A percentile compares a stretch with the other conserved stretches of the same genome.
phyloP scores from a whole-genome alignment of 2,113 vertebrate species.

The Cryptotis parvus region DNA sequence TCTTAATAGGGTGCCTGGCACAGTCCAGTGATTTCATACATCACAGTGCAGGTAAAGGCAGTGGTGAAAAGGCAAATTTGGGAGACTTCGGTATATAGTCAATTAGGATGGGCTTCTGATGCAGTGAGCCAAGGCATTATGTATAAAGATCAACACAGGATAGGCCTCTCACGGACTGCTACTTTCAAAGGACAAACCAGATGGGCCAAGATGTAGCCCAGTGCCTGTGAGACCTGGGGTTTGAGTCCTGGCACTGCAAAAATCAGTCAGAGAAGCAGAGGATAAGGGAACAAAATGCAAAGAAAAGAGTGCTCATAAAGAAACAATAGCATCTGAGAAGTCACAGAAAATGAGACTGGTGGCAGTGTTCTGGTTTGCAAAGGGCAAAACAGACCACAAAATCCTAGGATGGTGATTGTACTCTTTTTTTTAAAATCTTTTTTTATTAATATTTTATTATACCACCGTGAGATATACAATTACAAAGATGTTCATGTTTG shows the following conservation, averaged over 20 bases:
- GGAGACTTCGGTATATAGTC: not conserved
- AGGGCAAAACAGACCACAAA: not conserved
- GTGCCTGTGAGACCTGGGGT: too few relatives aligned
- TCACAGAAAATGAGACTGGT: not conserved
- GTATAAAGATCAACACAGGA: not conserved
- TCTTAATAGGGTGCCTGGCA: too few relatives aligned
- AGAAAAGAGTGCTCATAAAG: slow-evolving; percentile 1
- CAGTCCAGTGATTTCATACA: not conserved
- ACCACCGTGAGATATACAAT: too few relatives aligned
- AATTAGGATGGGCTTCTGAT: not conserved
- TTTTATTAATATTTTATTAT: too few relatives aligned
- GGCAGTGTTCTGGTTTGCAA: not conserved
- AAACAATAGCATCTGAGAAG: not conserved
- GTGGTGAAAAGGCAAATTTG: not conserved
- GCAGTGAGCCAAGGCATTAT: not conserved
- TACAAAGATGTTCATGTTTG: too few relatives aligned
- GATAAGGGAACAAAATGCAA: not conserved
- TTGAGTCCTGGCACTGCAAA: too few relatives aligned
- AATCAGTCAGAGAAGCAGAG: too few relatives aligned
- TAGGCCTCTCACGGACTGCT: not conserved
- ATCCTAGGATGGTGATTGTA: not conserved
- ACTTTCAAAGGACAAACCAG: slow-evolving; percentile 15
- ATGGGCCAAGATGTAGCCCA: too few relatives aligned
- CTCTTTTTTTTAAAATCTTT: too few relatives aligned
- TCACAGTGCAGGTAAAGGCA: not conserved